Percentiles rank a stretch among this genome's conserved stretches.
Conservation (phyloP, 2,113 vertebrate species). For the Oceanodroma tethys region DNA sequence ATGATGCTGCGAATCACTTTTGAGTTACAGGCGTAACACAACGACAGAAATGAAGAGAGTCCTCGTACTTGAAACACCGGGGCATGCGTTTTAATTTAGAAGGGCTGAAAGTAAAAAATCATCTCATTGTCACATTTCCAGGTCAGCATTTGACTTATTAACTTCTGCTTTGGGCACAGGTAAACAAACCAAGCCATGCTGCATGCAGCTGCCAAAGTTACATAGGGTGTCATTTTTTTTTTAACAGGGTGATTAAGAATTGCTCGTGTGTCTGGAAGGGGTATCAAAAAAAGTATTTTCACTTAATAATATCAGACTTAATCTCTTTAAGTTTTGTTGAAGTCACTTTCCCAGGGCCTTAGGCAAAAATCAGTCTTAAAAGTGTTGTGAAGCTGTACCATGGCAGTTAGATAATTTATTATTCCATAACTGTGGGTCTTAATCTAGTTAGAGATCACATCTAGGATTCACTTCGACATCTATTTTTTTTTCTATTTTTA, state of each 20-base stretch:
- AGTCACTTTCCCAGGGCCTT: constrained; percentile 2
- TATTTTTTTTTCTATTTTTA: constrained; percentile 35
- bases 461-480: not conserved
- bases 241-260: not conserved
- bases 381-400: not conserved
- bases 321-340: constrained; percentile 29
- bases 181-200: not conserved
- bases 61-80: not conserved
- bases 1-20: not conserved
- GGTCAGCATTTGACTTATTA: constrained; percentile 10
- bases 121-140: not conserved
- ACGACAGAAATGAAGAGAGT: not conserved
- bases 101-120: constrained; percentile 3
- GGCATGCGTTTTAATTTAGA: constrained; percentile 32
- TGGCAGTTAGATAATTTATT: constrained; percentile 38
- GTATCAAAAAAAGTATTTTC: not conserved
- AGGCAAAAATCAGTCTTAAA: constrained; percentile 47
- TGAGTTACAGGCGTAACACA: not conserved
- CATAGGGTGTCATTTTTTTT: not conserved
- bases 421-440: constrained; percentile 40
- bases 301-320: constrained; percentile 29
- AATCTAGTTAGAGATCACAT: constrained; percentile 50
- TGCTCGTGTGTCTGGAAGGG: not conserved
- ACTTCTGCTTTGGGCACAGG: not conserved
- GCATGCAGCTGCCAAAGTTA: not conserved